Base-by-base conservation (phyloP, 2,113 vertebrate genomes). In the Mesembrinibis cayennensis region DNA sequence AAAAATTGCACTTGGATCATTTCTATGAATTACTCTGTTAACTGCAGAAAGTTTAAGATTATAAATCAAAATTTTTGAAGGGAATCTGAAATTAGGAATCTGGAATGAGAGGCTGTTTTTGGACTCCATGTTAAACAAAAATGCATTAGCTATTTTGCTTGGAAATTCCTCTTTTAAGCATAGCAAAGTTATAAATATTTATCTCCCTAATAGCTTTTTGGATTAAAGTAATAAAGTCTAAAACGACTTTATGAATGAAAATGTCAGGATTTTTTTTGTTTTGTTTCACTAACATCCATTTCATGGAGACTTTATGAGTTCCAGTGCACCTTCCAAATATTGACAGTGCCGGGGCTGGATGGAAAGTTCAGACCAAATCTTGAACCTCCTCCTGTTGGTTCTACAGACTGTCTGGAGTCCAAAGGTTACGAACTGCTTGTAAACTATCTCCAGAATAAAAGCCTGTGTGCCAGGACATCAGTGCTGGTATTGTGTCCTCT, bases 341-440 rank as follows among this genome's bases (percentile, higher is more conserved):
- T 98, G 98, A 97, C 95, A 97, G 69, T 92, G 70, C 72, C 13
- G 67, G 92, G 67, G 87, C 96, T 97, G 94, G 94, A 96, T 97
- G 90, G 97, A 98, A 97, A 97, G 88, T 97, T 97, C 97, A 97
- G 95, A 80, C 86, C 90, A 87, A 96, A 91, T 96, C 95, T 87
- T 94, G 86, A 97, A 93, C 97, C 86, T 81, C 62, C 89, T 93
- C 70, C 16, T 90, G 93, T 96, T 97, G 95, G 96, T 97, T 93
- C 97, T 95, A 69, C 95, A 95, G 96, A 96, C 96, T 96, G 97
- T 98, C 97, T 98, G 95, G 97, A 97, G 97, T 97, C 97, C 98
- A 98, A 98, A 98, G 98, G 98, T 98, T 98, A 97, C 19, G 91
- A 97, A 97, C 97, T 95, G 94, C 97, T 98, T 97, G 97, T 98